These are phyloP conservation scores for Anodontia alba DNA, from an alignment of 2,888 invertebrate genomes.

Conservation along the genomic window DNA sequence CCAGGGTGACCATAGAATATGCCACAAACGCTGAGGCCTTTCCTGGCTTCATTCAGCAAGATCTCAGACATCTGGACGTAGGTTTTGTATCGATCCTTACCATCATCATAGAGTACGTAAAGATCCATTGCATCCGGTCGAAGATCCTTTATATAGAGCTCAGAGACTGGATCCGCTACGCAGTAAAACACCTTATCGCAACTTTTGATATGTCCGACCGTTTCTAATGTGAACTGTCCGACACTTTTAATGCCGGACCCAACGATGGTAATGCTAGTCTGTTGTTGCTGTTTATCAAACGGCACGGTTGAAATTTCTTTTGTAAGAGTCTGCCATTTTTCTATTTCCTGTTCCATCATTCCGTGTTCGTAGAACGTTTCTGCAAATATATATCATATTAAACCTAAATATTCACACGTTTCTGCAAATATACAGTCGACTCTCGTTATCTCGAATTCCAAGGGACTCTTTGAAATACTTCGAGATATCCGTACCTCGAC, in stretches of 20 bases:
- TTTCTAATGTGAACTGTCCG: conserved; percentile 13
- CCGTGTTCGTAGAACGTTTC: no score
- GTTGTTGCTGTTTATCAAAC: background rate
- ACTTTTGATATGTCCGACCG: background rate
- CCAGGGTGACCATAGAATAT: conserved; percentile 18
- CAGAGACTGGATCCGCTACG: conserved; percentile 23
- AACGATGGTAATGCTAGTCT: background rate
- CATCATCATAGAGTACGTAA: conserved; percentile 19
- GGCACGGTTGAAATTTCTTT: no score
- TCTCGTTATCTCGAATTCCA: no score
- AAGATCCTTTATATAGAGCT: conserved; percentile 8
- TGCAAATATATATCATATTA: no score
- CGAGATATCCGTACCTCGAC: no score
- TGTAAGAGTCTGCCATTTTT: no score
- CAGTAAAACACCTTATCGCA: conserved; percentile 17
- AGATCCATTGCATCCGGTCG: conserved; percentile 22
- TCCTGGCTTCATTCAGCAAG: conserved; percentile 15
- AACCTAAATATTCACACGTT: no score
- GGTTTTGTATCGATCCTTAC: background rate
- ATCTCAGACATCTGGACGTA: conserved; percentile 21
- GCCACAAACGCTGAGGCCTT: background rate
- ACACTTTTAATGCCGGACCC: conserved; percentile 23
- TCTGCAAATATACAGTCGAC: no score
- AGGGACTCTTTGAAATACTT: no score
- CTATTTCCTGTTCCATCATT: no score